Conservation (phyloP, 2,797 vertebrate genomes). For the Myotis daubentonii region DNA sequence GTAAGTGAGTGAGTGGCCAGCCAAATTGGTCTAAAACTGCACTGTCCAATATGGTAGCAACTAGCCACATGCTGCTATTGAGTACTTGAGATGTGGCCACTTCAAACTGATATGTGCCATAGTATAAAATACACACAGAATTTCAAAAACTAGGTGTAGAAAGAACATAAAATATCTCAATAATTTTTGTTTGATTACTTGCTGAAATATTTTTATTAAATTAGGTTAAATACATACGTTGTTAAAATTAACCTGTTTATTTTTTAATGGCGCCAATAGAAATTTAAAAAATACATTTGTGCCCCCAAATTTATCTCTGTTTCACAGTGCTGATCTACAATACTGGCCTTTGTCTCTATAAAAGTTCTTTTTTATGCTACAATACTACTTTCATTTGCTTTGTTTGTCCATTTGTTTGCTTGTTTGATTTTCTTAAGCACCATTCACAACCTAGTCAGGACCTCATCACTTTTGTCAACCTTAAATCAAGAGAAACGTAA, state of each 20-base stretch:
- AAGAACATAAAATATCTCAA: background rate
- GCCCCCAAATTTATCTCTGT: background rate
- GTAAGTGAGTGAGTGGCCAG: background rate
- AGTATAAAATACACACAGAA: background rate
- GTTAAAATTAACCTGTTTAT: background rate
- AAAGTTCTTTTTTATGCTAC: background rate
- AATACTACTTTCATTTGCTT: background rate
- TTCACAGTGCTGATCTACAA: background rate
- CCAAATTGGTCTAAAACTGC: background rate
- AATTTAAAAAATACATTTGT: conserved; percentile 1
- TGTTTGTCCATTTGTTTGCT: background rate
- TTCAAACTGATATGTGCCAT: background rate
- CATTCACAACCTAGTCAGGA: background rate
- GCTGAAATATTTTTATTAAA: conserved; percentile 24
- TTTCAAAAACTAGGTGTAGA: background rate
- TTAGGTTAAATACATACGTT: background rate
- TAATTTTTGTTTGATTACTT: background rate
- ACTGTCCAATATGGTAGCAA: background rate
- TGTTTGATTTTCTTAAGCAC: conserved; percentile 2
- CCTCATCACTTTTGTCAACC: background rate
- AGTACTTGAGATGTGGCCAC: background rate
- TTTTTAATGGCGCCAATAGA: background rate
- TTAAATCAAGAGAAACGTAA: background rate
- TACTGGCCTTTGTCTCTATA: background rate
- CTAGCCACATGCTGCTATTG: background rate